A percentile compares a stretch with the other conserved stretches of the same genome.
phyloP scores from a whole-genome alignment of 2,113 vertebrate species.

The Nesoenas mayeri region DNA sequence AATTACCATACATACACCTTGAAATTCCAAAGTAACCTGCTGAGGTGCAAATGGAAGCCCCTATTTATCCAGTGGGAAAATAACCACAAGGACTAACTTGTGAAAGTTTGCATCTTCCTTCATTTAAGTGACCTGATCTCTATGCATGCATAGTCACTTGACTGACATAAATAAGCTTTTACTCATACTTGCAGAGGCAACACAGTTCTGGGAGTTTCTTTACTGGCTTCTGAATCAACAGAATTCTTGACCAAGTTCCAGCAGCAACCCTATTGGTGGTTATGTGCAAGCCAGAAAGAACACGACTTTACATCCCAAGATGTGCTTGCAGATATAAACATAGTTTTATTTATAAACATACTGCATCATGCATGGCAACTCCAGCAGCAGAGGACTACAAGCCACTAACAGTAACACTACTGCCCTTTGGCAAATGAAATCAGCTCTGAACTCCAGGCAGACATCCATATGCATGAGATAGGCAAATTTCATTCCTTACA shows the following conservation, averaged over 20 bases:
- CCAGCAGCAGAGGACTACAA: neutral
- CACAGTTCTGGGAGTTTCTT: constrained; percentile 1
- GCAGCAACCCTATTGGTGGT: neutral
- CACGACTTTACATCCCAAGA: neutral
- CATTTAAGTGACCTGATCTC: neutral
- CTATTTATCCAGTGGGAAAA: neutral
- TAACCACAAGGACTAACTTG: neutral
- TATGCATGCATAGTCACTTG: neutral
- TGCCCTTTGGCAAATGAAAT: neutral
- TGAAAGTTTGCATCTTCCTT: neutral
- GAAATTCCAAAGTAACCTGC: neutral
- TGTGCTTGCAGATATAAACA: neutral
- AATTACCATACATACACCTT: neutral
- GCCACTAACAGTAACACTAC: neutral
- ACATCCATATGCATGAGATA: neutral
- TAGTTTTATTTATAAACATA: neutral
- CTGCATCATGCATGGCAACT: neutral
- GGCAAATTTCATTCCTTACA: neutral
- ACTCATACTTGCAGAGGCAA: constrained; percentile 20
- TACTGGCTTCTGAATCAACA: constrained; percentile 36
- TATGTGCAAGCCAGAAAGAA: neutral
- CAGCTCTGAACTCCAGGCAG: neutral
- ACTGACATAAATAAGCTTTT: constrained; percentile 34
- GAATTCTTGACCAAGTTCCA: constrained; percentile 45
- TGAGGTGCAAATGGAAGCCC: neutral